These are phyloP conservation scores for Acanthis flammea DNA, from an alignment of 2,797 vertebrate species.

Conservation along the genomic window DNA sequence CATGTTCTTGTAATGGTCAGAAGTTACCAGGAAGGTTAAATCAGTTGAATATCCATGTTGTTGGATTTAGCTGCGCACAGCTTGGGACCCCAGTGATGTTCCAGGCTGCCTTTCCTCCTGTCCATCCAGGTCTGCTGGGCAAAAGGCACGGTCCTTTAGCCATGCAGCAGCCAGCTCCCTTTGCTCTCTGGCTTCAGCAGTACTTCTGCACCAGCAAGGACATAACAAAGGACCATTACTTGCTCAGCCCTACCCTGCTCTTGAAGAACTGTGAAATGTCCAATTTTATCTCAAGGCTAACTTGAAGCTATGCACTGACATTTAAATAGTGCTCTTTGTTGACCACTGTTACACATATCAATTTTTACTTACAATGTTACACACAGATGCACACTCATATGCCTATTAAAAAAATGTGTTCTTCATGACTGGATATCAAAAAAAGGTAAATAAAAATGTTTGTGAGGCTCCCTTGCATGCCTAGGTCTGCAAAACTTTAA, in stretches of 20 bases:
- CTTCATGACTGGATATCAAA: neutral
- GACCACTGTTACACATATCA: neutral
- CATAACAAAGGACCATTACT: neutral
- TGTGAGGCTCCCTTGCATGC: neutral
- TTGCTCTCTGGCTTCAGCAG: neutral
- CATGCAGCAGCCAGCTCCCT: neutral
- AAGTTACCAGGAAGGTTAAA: neutral
- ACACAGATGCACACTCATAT: neutral
- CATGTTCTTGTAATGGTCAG: neutral
- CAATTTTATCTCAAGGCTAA: neutral
- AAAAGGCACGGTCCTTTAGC: neutral
- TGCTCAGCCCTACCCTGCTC: neutral
- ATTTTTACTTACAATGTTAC: neutral
- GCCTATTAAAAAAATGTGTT: neutral
- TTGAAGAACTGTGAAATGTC: neutral
- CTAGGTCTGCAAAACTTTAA: neutral
- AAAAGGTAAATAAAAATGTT: neutral
- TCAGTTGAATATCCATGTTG: neutral
- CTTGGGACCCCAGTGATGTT: neutral
- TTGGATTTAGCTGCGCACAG: neutral
- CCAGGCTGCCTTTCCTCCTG: neutral
- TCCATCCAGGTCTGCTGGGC: neutral
- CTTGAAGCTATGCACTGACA: neutral
- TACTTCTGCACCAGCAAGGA: neutral
- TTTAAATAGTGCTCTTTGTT: neutral